These are phyloP conservation scores for Spicauda simplicius DNA, from an alignment of 2,888 invertebrate species.

Conservation along the genomic window DNA sequence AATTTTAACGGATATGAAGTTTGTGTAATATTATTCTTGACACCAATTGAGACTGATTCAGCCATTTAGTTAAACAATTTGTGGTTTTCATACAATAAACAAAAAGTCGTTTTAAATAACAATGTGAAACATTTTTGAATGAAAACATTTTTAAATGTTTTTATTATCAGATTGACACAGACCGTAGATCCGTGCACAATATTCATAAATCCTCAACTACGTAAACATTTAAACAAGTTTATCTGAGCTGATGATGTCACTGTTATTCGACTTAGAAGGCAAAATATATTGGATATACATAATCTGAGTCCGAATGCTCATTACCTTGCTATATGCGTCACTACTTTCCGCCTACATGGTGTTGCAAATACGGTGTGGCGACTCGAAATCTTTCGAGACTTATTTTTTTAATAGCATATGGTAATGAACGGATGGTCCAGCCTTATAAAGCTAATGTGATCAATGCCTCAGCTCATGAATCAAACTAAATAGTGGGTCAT, in stretches of 20 bases:
- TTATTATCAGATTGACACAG: not conserved
- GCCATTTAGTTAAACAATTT: not conserved
- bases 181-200: not conserved
- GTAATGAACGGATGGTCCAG: conserved; percentile 52
- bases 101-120: not conserved
- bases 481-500: conserved; percentile 15
- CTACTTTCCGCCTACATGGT: conserved; percentile 60
- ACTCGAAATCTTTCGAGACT: conserved; percentile 51
- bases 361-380: conserved; percentile 55
- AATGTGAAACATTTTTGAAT: not conserved
- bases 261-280: conserved; percentile 59
- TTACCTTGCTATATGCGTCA: conserved; percentile 57
- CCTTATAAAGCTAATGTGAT: conserved; percentile 49
- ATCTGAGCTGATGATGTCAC: conserved; percentile 71
- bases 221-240: conserved; percentile 65
- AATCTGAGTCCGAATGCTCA: conserved; percentile 25
- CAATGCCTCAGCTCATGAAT: conserved; percentile 29
- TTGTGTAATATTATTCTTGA: conserved; percentile 3
- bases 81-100: too few relatives aligned
- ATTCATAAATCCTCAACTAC: conserved; percentile 26
- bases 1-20: not conserved
- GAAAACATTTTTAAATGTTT: not conserved
- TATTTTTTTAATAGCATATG: conserved; percentile 51
- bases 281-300: conserved; percentile 60
- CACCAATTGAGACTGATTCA: conserved; percentile 1